These are phyloP conservation scores for Nannospalax galili DNA, from an alignment of 2,113 vertebrate species.

Conservation along the genomic window DNA sequence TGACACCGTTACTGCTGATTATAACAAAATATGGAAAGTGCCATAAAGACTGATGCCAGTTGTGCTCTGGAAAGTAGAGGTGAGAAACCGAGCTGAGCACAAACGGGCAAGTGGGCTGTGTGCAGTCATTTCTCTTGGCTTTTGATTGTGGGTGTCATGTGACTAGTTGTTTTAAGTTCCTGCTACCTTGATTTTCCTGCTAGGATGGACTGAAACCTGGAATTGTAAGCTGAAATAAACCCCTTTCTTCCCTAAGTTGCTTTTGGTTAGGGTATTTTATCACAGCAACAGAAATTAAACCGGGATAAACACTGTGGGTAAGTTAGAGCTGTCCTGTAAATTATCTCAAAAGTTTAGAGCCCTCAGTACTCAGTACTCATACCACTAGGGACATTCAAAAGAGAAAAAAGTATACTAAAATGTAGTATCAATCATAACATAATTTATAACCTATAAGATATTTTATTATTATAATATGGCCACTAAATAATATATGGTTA, in stretches of 20 bases:
- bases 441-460: constrained; percentile 16
- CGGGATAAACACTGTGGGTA: not conserved
- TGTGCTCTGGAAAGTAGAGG: not conserved
- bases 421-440: not conserved
- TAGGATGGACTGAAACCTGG: not conserved
- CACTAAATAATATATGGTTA: not conserved
- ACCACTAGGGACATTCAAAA: not conserved
- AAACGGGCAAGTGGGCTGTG: too few relatives aligned
- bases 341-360: not conserved
- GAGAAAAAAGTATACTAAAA: not conserved
- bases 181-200: too few relatives aligned
- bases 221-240: too few relatives aligned
- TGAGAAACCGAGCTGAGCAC: too few relatives aligned
- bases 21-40: not conserved
- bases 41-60: not conserved
- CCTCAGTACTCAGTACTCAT: not conserved
- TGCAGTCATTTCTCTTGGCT: too few relatives aligned
- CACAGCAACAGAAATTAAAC: too few relatives aligned
- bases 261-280: not conserved
- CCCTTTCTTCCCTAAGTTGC: too few relatives aligned
- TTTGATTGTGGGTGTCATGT: not conserved
- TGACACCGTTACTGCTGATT: not conserved
- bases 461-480: not conserved
- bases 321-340: not conserved
- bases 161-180: too few relatives aligned